These are phyloP conservation scores for Indicator indicator DNA, from an alignment of 2,113 vertebrate genomes.

Conservation along the genomic window DNA sequence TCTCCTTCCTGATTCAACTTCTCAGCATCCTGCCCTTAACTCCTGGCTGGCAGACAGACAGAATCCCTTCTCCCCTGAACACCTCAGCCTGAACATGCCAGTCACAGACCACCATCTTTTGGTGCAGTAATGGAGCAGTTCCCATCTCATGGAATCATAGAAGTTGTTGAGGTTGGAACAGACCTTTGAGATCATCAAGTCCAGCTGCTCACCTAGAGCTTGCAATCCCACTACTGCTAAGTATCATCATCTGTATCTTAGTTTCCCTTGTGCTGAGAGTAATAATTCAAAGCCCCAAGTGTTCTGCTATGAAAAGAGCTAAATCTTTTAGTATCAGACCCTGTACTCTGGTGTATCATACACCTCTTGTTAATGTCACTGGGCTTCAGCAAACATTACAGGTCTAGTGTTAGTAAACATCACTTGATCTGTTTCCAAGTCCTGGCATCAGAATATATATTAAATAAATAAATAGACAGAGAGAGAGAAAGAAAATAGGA, in stretches of 20 bases:
- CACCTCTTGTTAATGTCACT: not conserved
- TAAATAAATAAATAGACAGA: not conserved
- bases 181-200: too few relatives aligned
- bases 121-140: not conserved
- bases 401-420: not conserved
- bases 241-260: not conserved
- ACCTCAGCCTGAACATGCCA: fast-evolving
- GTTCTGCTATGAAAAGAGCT: not conserved
- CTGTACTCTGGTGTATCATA: not conserved
- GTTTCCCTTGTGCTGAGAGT: not conserved
- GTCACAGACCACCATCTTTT: not conserved
- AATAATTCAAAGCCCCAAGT: not conserved
- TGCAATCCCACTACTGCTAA: too few relatives aligned
- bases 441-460: not conserved
- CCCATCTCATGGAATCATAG: not conserved
- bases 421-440: not conserved
- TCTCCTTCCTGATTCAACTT: not conserved
- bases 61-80: not conserved
- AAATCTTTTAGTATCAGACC: not conserved
- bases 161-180: too few relatives aligned
- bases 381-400: not conserved
- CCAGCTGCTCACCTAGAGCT: too few relatives aligned
- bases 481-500: too few relatives aligned
- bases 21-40: not conserved
- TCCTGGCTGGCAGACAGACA: not conserved